Conservation (phyloP, 2,888 invertebrate genomes). For the Dione vanillae region DNA sequence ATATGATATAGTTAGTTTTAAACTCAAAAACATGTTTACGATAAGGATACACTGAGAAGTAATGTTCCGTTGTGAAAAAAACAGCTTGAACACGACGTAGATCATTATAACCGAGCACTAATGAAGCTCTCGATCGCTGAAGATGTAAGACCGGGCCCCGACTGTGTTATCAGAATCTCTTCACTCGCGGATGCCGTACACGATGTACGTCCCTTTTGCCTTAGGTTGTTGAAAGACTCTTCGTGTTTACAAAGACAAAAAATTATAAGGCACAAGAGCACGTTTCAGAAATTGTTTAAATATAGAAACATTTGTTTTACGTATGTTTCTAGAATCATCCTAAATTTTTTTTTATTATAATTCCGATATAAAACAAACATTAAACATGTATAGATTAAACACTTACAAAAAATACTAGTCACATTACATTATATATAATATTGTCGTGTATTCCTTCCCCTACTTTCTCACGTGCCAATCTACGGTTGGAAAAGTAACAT, state of each 20-base stretch:
- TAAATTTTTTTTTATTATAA: not conserved
- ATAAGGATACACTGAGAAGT: conserved; percentile 10
- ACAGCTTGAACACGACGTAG: conserved; percentile 50
- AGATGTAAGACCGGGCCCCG: conserved; percentile 53
- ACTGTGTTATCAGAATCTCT: conserved; percentile 45
- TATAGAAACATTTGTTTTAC: not conserved
- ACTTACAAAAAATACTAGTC: not conserved
- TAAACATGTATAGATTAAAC: not conserved
- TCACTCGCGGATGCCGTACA: conserved; percentile 35
- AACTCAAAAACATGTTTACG: not conserved
- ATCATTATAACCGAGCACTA: conserved; percentile 78
- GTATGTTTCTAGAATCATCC: not conserved
- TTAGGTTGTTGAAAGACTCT: conserved; percentile 30
- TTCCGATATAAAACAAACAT: too few relatives aligned
- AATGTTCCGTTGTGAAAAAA: conserved; percentile 33
- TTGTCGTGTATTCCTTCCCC: not conserved
- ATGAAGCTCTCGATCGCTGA: conserved; percentile 71
- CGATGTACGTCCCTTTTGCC: conserved; percentile 24
- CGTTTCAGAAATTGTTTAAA: not conserved
- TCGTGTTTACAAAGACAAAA: conserved; percentile 4
- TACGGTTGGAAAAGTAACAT: not conserved
- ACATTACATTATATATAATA: not conserved
- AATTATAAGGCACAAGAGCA: not conserved
- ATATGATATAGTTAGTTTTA: not conserved
- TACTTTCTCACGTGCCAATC: conserved; percentile 1